Conservation (phyloP, 2,888 invertebrate species). For the Anarsia innoxiella region DNA sequence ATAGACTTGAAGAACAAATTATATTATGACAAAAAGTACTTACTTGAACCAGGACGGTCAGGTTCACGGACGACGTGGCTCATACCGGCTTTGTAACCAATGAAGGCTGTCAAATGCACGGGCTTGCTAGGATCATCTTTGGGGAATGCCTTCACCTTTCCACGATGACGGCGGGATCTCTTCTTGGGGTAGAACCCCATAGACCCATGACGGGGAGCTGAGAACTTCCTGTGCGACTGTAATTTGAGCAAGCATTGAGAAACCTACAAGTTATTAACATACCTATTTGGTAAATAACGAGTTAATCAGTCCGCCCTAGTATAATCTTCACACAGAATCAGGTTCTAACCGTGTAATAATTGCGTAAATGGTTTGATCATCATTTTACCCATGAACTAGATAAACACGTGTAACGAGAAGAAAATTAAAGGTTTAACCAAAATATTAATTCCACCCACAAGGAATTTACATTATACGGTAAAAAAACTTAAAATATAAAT, state of each 20-base stretch:
- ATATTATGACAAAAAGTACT: no score
- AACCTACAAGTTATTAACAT: neutral
- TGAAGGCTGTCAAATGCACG: slow-evolving; percentile 97
- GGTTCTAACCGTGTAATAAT: slow-evolving; percentile 81
- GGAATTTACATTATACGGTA: no score
- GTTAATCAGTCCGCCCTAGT: slow-evolving; percentile 89
- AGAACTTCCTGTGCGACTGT: slow-evolving; percentile 99
- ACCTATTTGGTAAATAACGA: no score
- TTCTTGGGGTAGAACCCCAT: slow-evolving; percentile 99
- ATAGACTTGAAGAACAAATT: no score
- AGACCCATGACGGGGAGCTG: slow-evolving; percentile 99
- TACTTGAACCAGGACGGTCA: slow-evolving; percentile 98
- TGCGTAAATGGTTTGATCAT: slow-evolving; percentile 76
- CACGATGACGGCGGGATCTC: slow-evolving; percentile 95
- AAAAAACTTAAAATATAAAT: no score
- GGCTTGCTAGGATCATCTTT: slow-evolving; percentile 98
- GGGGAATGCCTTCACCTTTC: slow-evolving; percentile 99
- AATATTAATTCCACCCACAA: no score
- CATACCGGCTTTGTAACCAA: slow-evolving; percentile 99
- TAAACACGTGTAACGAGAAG: neutral
- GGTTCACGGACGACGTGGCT: slow-evolving; percentile 99
- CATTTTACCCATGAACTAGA: slow-evolving; percentile 45
- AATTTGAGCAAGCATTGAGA: slow-evolving; percentile 43
- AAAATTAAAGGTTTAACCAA: no score
- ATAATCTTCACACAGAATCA: slow-evolving; percentile 80